Conservation (phyloP, 2,797 vertebrate genomes). For the Clarias fuscus region DNA sequence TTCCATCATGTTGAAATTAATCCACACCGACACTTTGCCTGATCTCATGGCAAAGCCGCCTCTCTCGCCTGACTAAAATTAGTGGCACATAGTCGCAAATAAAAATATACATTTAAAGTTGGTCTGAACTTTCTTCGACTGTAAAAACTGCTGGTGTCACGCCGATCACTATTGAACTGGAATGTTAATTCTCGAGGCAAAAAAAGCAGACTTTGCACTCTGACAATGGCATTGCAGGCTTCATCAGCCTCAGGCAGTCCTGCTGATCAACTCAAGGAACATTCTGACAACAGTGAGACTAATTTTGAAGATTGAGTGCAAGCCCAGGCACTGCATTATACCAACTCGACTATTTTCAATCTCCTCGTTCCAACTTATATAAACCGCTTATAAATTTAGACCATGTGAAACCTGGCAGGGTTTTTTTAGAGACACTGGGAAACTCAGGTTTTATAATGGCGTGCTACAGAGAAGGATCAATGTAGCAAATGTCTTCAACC, state of each 20-base stretch:
- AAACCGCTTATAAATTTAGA: conserved; percentile 35
- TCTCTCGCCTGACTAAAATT: conserved; percentile 46
- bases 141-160: conserved; percentile 5
- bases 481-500: conserved; percentile 17
- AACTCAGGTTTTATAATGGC: conserved; percentile 15
- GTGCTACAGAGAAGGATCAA: conserved; percentile 12
- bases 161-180: conserved; percentile 1
- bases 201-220: neutral
- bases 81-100: conserved; percentile 2
- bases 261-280: conserved; percentile 37
- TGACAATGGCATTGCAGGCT: conserved; percentile 13
- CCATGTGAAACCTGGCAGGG: conserved; percentile 34
- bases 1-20: conserved; percentile 48
- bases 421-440: conserved; percentile 14
- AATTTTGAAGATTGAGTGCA: conserved; percentile 38
- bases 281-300: conserved; percentile 41
- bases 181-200: conserved; percentile 23
- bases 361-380: conserved; percentile 25
- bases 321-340: conserved; percentile 28
- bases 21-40: conserved; percentile 42
- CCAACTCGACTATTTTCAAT: conserved; percentile 27
- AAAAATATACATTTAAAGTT: neutral
- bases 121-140: conserved; percentile 29
- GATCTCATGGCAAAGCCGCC: conserved; percentile 41
- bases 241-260: conserved; percentile 28